A percentile compares a stretch with the other conserved stretches of the same genome.
Conservation (phyloP, 2,113 vertebrate genomes). For the Platysteira castanea region DNA sequence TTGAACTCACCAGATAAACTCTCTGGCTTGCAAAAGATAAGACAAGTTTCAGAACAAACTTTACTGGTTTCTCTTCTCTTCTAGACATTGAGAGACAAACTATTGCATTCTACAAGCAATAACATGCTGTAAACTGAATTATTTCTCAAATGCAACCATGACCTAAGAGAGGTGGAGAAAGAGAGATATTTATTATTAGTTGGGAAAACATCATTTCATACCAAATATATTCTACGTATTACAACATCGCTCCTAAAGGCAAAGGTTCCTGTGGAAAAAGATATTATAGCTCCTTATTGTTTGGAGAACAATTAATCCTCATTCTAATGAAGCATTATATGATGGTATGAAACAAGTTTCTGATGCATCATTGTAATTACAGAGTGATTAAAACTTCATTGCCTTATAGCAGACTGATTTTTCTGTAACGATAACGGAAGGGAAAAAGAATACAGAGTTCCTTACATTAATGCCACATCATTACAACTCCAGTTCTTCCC, state of each 20-base stretch:
- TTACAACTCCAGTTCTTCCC: not conserved
- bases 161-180: not conserved
- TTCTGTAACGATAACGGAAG: not conserved
- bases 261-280: not conserved
- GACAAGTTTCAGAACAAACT: not conserved
- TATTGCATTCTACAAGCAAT: not conserved
- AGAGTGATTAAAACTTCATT: not conserved
- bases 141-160: not conserved
- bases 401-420: not conserved
- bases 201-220: accelerated
- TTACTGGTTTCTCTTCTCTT: not conserved
- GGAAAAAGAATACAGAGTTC: not conserved
- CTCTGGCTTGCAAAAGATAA: not conserved
- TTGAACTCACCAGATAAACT: not conserved
- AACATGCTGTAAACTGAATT: not conserved
- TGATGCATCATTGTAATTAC: not conserved
- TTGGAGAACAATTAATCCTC: not conserved
- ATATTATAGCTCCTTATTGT: not conserved
- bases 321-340: not conserved
- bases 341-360: not conserved
- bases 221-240: not conserved
- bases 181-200: not conserved
- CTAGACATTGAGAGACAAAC: not conserved
- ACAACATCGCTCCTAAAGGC: not conserved
- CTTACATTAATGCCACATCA: not conserved